Base-by-base conservation (phyloP, 2,888 invertebrate species). In the Heliconius hortense region DNA sequence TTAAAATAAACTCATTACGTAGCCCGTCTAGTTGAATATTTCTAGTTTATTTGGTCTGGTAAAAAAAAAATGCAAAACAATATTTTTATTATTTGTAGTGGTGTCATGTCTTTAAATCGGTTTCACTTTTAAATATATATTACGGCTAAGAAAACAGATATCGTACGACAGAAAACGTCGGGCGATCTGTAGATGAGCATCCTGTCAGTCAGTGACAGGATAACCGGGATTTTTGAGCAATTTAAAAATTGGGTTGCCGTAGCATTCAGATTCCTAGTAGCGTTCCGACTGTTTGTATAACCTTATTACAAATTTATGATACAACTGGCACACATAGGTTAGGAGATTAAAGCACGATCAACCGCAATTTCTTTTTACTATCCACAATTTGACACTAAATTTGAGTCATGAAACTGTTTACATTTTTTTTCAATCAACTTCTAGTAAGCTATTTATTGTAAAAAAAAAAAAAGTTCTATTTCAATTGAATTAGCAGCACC, bases 171-270 rank as follows among this genome's bases (percentile, higher is more conserved):
- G 26, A 7, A 35, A 43, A 13, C 0, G 24, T 66, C 15, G 24
- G 43, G 11, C 24, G 24, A 66, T 80, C 80, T 78, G 53, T 69
- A 62, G 71, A 73, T 70, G 48, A 74, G 68, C 35, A 11, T 67
- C 63, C 53, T 76, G 75, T 79, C 77, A 78, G 80, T 81, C 79
- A 80, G 83, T 82, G 84, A 84, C 82, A 83, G 83, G 85, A 86
- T 89, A 88, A 92, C 93, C 92, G 90, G 88, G 89, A 91, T 89
- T 82, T 80, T 31, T 11, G 69, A 81, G 67, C 78, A 75, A 85
- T 75, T 76, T 72, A 67, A 60, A 64, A 89, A 88, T 89, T 85
- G 82, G 90, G 89, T 88, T 88, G 84, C 80, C 75, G 81, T 77
- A 63, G 68, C 72, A 80, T 79, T 79, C 76, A 78, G 76, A 75